Base-by-base conservation (phyloP, 1,140 invertebrate species). In the Druon quercuslanigerum region DNA sequence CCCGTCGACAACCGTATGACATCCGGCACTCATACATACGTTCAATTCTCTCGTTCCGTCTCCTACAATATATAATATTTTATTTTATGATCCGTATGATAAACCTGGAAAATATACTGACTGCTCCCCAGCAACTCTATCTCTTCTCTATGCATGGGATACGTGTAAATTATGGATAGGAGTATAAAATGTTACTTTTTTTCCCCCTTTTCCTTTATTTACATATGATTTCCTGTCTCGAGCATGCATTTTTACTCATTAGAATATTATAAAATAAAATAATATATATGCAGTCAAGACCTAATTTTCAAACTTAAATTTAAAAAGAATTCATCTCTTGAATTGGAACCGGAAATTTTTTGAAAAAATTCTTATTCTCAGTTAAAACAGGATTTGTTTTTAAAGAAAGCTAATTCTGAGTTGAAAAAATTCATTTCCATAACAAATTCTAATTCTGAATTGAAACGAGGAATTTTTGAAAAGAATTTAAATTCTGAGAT, bases 11-110 rank as follows among this genome's bases (percentile, higher is more conserved):
- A 50, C 66, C 78, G 66, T 78, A 78, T 76, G 76, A 84, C 80
- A 85, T 83, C 81, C 83, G 82, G 79, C 74, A 75, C 79, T 84
- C 81, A 83, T 79, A 83, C 81, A 83, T 79, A 83, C 79, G 79
- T 51, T 72, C 51, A 73, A 75, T 76, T 20, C 79, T 51, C 71
- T 46, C 25, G 12, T 12, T 52, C 25, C 51, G 19, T 70, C 56
- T 57, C 76, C 75, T 73, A 74, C 25, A 73, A 73, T 51, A 73
- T 50, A 25, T 25, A 25, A 25, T 25, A 51, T 73, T 73, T 73
- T 73, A 51, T 73, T 73, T 54, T 33, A 52, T 73, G 50, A 51
- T 73, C 16, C 52, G 51, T 56, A 50, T 73, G 72, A 54, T 73
- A 73, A 73, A 73, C 52, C 20, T 66, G 60, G 60, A 66, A 66